Conservation (phyloP, 1,140 invertebrate species). For the Batillaria attramentaria region DNA sequence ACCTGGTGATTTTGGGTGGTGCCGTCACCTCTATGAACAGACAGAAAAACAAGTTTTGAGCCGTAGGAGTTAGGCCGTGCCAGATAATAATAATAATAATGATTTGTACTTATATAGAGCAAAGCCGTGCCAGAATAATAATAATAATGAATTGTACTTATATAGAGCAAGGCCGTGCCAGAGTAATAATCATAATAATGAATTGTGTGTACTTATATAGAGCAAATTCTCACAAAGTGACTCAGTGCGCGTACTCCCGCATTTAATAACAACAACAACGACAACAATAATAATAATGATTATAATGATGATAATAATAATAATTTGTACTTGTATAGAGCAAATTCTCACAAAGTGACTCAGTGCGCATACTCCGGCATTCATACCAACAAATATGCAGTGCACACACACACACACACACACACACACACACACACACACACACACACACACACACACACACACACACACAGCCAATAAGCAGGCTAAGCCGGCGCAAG, state of each 20-base stretch:
- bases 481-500: neutral
- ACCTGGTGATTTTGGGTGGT: neutral
- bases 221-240: slow-evolving; percentile 1
- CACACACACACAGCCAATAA: neutral
- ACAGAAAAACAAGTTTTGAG: neutral
- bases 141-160: neutral
- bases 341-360: too few relatives aligned
- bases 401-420: neutral
- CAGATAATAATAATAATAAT: neutral
- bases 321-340: too few relatives aligned
- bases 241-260: neutral
- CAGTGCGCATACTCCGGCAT: neutral
- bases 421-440: slow-evolving; percentile 15
- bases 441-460: neutral
- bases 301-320: too few relatives aligned
- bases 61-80: neutral
- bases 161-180: neutral
- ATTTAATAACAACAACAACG: neutral
- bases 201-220: neutral
- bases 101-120: neutral
- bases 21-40: neutral
- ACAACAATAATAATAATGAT: neutral
- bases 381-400: neutral
- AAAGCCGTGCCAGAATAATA: neutral
- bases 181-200: neutral